These are phyloP conservation scores for Listrodromus nycthemerus DNA, from an alignment of 2,888 invertebrate genomes.

Conservation along the genomic window DNA sequence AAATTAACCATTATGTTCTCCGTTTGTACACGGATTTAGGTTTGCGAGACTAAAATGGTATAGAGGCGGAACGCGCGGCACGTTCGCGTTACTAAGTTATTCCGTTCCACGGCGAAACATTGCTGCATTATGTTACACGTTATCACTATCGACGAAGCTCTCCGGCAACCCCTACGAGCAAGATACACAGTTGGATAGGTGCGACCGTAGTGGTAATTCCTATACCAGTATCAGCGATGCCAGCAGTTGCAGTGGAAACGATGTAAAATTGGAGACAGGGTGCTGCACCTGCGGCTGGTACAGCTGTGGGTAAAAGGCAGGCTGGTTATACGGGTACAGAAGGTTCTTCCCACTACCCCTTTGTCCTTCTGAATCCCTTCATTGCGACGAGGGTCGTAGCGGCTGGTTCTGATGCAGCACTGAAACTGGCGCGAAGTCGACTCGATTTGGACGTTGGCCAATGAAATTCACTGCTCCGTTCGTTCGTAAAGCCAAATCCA, in stretches of 20 bases:
- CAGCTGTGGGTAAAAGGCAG: not conserved
- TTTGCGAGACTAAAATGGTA: conserved; percentile 1
- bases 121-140: conserved; percentile 25
- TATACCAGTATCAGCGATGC: not conserved
- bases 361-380: not conserved
- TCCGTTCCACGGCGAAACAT: conserved; percentile 36
- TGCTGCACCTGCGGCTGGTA: conserved; percentile 12
- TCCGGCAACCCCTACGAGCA: conserved; percentile 10
- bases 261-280: conserved; percentile 38
- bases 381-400: conserved; percentile 15
- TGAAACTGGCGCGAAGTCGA: conserved; percentile 48
- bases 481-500: conserved; percentile 8
- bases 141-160: conserved; percentile 44
- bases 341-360: conserved; percentile 8
- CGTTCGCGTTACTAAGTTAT: conserved; percentile 32
- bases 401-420: conserved; percentile 23
- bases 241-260: not conserved
- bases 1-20: not conserved
- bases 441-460: conserved; percentile 58
- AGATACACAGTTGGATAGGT: not conserved
- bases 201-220: not conserved
- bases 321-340: not conserved
- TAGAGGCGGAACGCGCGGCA: not conserved
- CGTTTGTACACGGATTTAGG: not conserved
- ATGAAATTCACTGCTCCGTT: conserved; percentile 46